Evolutionary conservation across 2,797 vertebrate species (phyloP).

Genomic region (Chrosomus eos): DNA sequence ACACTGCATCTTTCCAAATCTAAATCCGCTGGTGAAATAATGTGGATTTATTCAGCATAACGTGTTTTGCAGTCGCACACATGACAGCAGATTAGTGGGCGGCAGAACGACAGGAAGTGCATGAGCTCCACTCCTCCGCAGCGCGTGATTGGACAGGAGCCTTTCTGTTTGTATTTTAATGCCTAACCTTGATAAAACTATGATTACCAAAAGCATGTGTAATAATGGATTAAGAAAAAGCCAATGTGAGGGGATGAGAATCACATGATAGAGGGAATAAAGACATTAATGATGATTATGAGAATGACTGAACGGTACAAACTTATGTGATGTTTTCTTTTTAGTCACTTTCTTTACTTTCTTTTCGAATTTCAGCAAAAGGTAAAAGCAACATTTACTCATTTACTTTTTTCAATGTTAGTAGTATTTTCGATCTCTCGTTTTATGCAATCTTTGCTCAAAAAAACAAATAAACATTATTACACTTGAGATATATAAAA

Average conservation of each 20-base stretch:
- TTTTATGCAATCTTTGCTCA: no score
- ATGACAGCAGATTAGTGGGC: constrained; percentile 48
- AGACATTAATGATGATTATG: constrained; percentile 4
- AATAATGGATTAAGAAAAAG: constrained; percentile 45
- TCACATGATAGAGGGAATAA: constrained; percentile 11
- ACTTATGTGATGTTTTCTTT: background rate
- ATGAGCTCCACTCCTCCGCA: constrained; percentile 40
- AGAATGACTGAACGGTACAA: background rate
- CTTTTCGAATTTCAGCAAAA: background rate
- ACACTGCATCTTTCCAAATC: background rate
- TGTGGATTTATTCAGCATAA: constrained; percentile 22
- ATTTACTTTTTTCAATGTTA: no score
- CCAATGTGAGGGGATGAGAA: constrained; percentile 21
- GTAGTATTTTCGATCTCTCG: no score
- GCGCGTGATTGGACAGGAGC: constrained; percentile 30
- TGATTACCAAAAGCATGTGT: constrained; percentile 51
- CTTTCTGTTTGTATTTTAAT: constrained; percentile 48
- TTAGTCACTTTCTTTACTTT: background rate
- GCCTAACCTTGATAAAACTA: constrained; percentile 54
- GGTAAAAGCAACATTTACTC: background rate
- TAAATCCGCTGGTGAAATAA: constrained; percentile 6
- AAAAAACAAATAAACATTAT: background rate
- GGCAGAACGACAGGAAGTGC: constrained; percentile 35
- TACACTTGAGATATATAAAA: no score
- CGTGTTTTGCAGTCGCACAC: constrained; percentile 25